Base-by-base conservation (phyloP, 2,888 invertebrate species). In the Pollenia griseotomentosa region DNA sequence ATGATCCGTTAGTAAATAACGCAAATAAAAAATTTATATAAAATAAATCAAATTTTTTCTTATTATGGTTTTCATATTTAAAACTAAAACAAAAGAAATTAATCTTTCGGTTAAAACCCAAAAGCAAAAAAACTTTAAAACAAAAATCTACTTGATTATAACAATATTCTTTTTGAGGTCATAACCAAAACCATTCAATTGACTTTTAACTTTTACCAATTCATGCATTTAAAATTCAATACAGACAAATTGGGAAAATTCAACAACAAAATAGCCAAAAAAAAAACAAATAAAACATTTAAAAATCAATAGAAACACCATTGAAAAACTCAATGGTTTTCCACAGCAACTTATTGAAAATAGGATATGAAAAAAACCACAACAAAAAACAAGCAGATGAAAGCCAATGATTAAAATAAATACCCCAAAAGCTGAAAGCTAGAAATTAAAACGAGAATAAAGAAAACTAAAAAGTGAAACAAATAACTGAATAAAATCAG, bases 231-330 rank as follows among this genome's bases (percentile, higher is more conserved):
- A 12, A 53, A 23, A 46, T 46, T 9, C 16, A 78, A 66, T 19
- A 51, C 19, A 33, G 46, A 48, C 8, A 57, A 68, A 66, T 77
- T 77, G 66, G 59, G 68, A 68, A 66, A 48, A 70, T 40, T 33
- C 10, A 19, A 16, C 16, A 63, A 46, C 48, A 51, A 51, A 48
- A 74, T 23, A 48, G 61, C 46, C 6, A 73, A 46, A n/a, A 59
- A 51, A 40, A 40, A 14, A 61, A 59, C 6, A n/a, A 42, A 40
- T 61, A 57, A 10, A 12, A 53, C 5, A 57, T 73, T 46, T 2
- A 44, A 10, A 73, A 73, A 73, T 59, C 23, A 10, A 46, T 59
- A 61, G 46, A 48, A 61, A 61, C 33, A n/a, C 46, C 48, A 74
- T 48, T 61, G 23, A 48, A 74, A 16, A 61, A 48, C 16, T 48